These are phyloP conservation scores for Corythucha ciliata DNA, from an alignment of 2,888 invertebrate species.

Conservation along the genomic window DNA sequence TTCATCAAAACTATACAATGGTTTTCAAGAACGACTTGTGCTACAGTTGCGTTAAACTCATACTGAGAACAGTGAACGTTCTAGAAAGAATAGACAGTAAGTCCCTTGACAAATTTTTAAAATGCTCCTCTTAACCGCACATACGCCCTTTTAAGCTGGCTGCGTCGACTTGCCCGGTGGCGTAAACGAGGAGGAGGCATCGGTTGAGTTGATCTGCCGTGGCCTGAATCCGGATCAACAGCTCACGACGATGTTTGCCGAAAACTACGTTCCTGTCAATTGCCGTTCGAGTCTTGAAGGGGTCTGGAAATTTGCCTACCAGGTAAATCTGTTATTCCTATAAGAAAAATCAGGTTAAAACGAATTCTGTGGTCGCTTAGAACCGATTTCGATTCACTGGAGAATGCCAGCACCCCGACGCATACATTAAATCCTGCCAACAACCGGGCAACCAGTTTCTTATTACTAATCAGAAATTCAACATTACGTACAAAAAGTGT, in stretches of 20 bases:
- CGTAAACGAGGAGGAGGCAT: conserved; percentile 46
- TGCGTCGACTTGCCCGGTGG: conserved; percentile 55
- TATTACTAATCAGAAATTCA: conserved; percentile 93
- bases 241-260: conserved; percentile 74
- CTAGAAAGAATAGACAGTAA: conserved; percentile 79
- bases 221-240: conserved; percentile 65
- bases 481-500: conserved; percentile 86
- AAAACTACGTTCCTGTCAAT: conserved; percentile 82
- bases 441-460: conserved; percentile 91
- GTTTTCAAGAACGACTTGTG: conserved; percentile 53
- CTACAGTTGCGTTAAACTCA: conserved; percentile 73
- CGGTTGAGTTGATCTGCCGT: conserved; percentile 66
- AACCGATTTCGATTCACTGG: conserved; percentile 85
- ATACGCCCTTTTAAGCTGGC: conserved; percentile 46
- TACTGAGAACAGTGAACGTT: conserved; percentile 78
- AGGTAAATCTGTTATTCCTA: conserved; percentile 41
- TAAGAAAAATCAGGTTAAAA: not conserved
- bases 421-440: conserved; percentile 86
- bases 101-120: conserved; percentile 37
- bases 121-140: too few relatives aligned
- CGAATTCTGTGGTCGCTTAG: conserved; percentile 38
- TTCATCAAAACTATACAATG: conserved; percentile 74
- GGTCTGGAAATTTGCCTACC: conserved; percentile 92
- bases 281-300: conserved; percentile 88
- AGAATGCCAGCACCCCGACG: conserved; percentile 80